Percentiles rank a stretch among this genome's conserved stretches.
phyloP scores from a whole-genome alignment of 2,888 invertebrate genomes.

The Limnephilus rhombicus region DNA sequence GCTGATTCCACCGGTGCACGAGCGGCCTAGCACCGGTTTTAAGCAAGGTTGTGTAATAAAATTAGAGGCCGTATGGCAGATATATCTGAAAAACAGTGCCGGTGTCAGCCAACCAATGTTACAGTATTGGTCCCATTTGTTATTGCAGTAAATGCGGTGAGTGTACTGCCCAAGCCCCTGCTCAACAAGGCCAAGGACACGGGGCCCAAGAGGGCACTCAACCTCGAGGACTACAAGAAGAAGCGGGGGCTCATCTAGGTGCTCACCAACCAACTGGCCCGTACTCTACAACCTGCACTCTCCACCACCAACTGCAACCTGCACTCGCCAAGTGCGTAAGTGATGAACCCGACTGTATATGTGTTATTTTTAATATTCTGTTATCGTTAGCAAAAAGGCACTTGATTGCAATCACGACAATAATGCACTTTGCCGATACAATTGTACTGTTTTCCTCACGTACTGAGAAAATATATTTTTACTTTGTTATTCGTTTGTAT shows the following conservation, averaged over 20 bases:
- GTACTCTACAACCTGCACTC: neutral
- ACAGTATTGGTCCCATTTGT: neutral
- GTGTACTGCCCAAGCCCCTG: slow-evolving; percentile 85
- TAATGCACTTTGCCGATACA: neutral
- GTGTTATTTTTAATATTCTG: neutral
- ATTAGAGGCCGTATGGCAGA: too few species aligned
- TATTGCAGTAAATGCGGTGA: slow-evolving; percentile 82
- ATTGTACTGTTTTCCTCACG: neutral
- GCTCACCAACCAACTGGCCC: neutral
- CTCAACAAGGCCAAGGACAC: slow-evolving; percentile 85
- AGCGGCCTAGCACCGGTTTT: too few species aligned
- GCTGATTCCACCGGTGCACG: too few species aligned
- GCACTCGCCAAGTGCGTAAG: neutral
- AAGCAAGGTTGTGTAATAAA: too few species aligned
- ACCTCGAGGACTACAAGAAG: slow-evolving; percentile 95
- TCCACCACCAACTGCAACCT: neutral
- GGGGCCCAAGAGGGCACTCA: slow-evolving; percentile 90
- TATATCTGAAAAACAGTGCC: too few species aligned
- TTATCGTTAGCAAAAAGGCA: neutral
- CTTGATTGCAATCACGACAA: too few species aligned
- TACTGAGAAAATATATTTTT: too few species aligned
- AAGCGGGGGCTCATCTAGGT: slow-evolving; percentile 90
- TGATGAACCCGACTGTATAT: neutral
- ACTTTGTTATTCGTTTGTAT: too few species aligned
- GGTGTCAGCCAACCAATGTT: neutral